Percentiles rank a stretch among this genome's conserved stretches.
Evolutionary conservation across 2,888 invertebrate species (phyloP).

Genomic region (Tupiocoris notatus): DNA sequence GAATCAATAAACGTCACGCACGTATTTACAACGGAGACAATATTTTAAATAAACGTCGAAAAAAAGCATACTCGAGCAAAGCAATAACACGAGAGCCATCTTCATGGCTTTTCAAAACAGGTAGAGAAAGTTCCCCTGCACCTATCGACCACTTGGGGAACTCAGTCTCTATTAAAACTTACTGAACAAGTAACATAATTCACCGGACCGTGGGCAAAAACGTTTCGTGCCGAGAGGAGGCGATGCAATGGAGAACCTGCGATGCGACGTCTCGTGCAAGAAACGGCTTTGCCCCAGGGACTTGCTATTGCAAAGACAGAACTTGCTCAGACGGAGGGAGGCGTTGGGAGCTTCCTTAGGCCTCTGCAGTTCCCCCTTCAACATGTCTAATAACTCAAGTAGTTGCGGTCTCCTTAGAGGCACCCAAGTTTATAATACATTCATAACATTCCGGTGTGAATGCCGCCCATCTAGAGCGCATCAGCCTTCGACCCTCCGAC

Average conservation of each 20-base stretch:
- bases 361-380: neutral
- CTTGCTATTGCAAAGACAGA: neutral
- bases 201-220: slow-evolving; percentile 21
- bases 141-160: neutral
- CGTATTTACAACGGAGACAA: no score
- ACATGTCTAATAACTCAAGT: slow-evolving; percentile 27
- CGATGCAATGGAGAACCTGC: neutral
- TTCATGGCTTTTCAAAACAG: neutral
- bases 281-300: slow-evolving; percentile 12
- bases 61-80: no score
- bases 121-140: neutral
- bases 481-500: slow-evolving; percentile 5
- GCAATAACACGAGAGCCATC: no score
- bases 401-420: slow-evolving; percentile 1
- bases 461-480: slow-evolving; percentile 7
- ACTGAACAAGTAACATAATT: slow-evolving; percentile 34
- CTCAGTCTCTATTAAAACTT: slow-evolving; percentile 31
- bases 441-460: slow-evolving; percentile 23
- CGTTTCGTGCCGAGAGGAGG: neutral
- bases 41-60: no score
- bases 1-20: no score
- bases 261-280: slow-evolving; percentile 5
- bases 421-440: slow-evolving; percentile 26
- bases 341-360: neutral
- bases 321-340: neutral